These are phyloP conservation scores for Myxocyprinus asiaticus DNA, from an alignment of 2,113 vertebrate genomes.

Conservation along the genomic window DNA sequence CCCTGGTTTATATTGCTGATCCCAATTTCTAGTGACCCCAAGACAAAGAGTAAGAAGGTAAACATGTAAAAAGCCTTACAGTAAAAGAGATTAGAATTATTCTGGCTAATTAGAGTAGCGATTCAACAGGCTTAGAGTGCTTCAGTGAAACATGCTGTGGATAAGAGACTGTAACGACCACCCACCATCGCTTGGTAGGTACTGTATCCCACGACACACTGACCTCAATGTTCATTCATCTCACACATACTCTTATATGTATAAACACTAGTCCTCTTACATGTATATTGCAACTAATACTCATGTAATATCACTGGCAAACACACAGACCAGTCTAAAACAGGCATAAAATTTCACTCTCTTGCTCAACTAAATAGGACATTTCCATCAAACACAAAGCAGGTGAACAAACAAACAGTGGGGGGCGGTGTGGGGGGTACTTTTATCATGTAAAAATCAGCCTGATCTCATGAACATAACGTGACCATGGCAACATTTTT, in stretches of 20 bases:
- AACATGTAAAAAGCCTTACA: conserved; percentile 20
- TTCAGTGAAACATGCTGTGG: conserved; percentile 11
- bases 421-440: too few species aligned
- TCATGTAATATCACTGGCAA: neutral
- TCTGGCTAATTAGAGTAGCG: conserved; percentile 33
- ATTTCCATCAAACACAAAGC: conserved; percentile 12
- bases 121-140: conserved; percentile 6
- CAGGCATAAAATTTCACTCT: neutral
- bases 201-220: conserved; percentile 42
- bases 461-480: too few species aligned
- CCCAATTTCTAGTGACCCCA: conserved; percentile 29
- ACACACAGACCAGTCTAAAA: too few species aligned
- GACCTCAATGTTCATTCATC: conserved; percentile 45
- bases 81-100: conserved; percentile 39
- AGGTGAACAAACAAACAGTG: neutral
- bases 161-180: conserved; percentile 33
- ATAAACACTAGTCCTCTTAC: conserved; percentile 10
- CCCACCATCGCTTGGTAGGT: conserved; percentile 36
- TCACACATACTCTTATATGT: conserved; percentile 7
- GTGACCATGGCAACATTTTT: too few species aligned
- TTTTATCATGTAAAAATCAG: too few species aligned
- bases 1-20: conserved; percentile 4
- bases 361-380: neutral
- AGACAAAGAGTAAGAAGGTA: conserved; percentile 24
- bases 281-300: neutral